phyloP scores from a whole-genome alignment of 2,113 vertebrate genomes.

The Ptilorrhoa leucosticta region DNA sequence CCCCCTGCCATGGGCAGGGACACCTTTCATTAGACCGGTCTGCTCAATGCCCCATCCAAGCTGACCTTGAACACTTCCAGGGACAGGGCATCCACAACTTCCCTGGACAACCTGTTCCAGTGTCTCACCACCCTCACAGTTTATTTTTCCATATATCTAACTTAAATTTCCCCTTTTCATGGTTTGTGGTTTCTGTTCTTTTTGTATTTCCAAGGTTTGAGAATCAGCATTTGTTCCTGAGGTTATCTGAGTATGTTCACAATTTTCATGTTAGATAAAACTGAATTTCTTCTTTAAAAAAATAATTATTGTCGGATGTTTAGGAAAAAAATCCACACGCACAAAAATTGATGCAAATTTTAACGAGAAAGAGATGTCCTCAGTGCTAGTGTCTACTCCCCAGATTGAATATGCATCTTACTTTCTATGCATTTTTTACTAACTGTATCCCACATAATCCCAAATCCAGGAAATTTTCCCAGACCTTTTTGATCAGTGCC shows the following conservation, averaged over 20 bases:
- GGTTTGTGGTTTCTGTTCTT: background rate
- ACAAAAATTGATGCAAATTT: background rate
- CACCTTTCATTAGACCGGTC: background rate
- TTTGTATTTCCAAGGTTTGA: background rate
- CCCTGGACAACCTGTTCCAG: background rate
- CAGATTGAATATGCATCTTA: background rate
- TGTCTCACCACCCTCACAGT: background rate
- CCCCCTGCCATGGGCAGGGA: background rate
- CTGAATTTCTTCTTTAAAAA: background rate
- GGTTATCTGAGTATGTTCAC: background rate
- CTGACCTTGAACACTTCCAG: background rate
- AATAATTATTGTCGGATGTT: rapidly evolving
- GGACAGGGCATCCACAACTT: background rate
- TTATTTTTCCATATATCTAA: background rate
- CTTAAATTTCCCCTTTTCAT: background rate
- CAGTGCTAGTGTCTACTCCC: background rate
- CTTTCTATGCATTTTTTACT: background rate
- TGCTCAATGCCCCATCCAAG: background rate
- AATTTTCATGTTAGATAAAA: background rate
- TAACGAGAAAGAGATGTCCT: background rate
- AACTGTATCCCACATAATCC: background rate
- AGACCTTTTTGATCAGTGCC: background rate
- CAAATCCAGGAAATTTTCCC: background rate
- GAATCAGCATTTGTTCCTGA: background rate
- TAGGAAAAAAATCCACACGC: rapidly evolving